These are phyloP conservation scores for Protonemura montana DNA, from an alignment of 2,888 invertebrate genomes.

Conservation along the genomic window DNA sequence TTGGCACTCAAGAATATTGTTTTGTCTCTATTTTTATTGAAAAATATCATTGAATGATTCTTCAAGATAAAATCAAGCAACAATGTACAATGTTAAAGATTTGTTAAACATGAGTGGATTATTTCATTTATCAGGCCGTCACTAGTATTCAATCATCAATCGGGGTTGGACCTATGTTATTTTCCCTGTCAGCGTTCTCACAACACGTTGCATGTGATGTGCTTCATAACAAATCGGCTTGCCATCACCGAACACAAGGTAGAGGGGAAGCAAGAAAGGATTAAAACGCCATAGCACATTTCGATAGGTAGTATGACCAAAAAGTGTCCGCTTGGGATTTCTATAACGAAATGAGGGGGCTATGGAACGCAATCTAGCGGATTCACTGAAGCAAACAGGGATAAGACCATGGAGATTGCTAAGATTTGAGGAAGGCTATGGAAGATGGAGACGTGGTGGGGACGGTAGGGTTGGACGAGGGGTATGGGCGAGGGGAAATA, in stretches of 20 bases:
- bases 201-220: too few species aligned
- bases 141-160: too few species aligned
- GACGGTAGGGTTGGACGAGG: not conserved
- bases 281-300: not conserved
- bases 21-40: too few species aligned
- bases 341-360: not conserved
- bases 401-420: slow-evolving; percentile 22
- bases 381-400: not conserved
- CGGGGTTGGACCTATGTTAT: too few species aligned
- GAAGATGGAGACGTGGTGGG: not conserved
- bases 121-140: too few species aligned
- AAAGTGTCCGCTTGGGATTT: not conserved
- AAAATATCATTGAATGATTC: too few species aligned
- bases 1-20: too few species aligned
- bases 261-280: not conserved
- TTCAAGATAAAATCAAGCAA: too few species aligned
- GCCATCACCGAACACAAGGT: not conserved
- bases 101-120: too few species aligned
- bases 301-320: not conserved
- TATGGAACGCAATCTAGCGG: not conserved
- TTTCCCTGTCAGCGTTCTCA: too few species aligned
- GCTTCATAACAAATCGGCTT: too few species aligned
- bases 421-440: slow-evolving; percentile 23
- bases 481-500: not conserved
- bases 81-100: too few species aligned